Evolutionary conservation across 2,797 vertebrate species (phyloP).

Genomic region (Sebastes steindachneri): DNA sequence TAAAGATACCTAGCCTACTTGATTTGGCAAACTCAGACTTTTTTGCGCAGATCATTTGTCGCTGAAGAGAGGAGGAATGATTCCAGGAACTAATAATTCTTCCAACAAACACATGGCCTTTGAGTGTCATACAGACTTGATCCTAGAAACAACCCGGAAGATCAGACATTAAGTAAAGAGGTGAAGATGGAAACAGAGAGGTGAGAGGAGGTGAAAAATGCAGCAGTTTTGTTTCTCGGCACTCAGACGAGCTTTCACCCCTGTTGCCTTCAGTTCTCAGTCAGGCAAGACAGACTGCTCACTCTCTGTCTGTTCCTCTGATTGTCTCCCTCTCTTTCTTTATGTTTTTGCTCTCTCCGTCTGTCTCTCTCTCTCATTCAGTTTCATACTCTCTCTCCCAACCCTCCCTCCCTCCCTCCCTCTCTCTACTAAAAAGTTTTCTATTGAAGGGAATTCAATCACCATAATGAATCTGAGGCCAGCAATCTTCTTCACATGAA

Average conservation of each 20-base stretch:
- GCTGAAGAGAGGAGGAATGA: neutral
- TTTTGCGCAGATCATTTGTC: neutral
- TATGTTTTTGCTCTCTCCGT: conserved; percentile 14
- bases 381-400: conserved; percentile 20
- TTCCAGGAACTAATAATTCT: neutral
- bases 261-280: conserved; percentile 87
- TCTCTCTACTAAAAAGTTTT: conserved; percentile 88
- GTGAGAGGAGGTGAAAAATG: neutral
- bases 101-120: neutral
- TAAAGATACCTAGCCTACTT: too few species aligned
- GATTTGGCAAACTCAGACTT: too few species aligned
- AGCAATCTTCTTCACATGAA: conserved; percentile 93
- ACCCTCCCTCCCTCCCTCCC: neutral
- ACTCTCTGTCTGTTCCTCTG: conserved; percentile 11
- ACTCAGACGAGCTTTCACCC: conserved; percentile 92
- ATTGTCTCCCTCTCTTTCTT: conserved; percentile 37
- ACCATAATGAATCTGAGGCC: conserved; percentile 94
- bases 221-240: conserved; percentile 85
- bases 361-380: neutral
- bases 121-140: conserved; percentile 42
- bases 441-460: conserved; percentile 95
- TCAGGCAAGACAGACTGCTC: conserved; percentile 68
- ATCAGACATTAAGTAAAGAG: conserved; percentile 73
- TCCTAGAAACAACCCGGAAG: conserved; percentile 85
- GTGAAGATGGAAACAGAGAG: conserved; percentile 60